Evolutionary conservation across 1,140 invertebrate species (phyloP).

Genomic region (Drosophila ercepeae): DNA sequence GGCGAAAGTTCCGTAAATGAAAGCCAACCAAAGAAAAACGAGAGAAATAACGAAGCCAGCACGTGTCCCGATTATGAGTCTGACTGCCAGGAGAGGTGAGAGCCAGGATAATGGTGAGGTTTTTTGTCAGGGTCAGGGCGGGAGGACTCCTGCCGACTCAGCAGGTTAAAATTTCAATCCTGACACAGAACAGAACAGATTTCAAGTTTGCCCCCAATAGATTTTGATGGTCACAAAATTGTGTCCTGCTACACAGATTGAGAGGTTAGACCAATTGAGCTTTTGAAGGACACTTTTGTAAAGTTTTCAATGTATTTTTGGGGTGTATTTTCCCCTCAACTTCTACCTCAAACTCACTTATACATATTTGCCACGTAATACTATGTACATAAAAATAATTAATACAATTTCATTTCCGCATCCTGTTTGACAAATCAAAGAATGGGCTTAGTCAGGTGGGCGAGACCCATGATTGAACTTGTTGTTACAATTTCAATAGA

Average conservation of each 20-base stretch:
- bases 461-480: conserved; percentile 15
- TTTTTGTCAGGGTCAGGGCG: background rate
- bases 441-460: conserved; percentile 15
- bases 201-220: conserved; percentile 45
- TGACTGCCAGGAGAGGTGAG: conserved; percentile 53
- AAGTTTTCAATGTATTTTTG: background rate
- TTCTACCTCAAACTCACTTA: background rate
- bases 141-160: background rate
- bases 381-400: background rate
- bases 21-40: conserved; percentile 41
- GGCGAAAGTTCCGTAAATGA: conserved; percentile 41
- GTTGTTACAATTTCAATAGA: conserved; percentile 28
- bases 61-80: conserved; percentile 73
- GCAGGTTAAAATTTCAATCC: conserved; percentile 28
- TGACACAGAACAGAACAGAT: conserved; percentile 23
- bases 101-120: conserved; percentile 15
- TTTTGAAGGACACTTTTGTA: background rate
- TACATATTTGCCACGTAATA: background rate
- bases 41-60: conserved; percentile 73
- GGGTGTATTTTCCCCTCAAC: background rate
- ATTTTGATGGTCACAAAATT: conserved; percentile 31
- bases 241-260: background rate
- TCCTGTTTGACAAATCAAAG: conserved; percentile 1
- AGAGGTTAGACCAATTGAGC: conserved; percentile 16
- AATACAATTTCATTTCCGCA: background rate